Percentiles rank a stretch among this genome's conserved stretches.
Evolutionary conservation across 2,888 invertebrate genomes (phyloP).

Genomic region (Lasioglossum figueresi): DNA sequence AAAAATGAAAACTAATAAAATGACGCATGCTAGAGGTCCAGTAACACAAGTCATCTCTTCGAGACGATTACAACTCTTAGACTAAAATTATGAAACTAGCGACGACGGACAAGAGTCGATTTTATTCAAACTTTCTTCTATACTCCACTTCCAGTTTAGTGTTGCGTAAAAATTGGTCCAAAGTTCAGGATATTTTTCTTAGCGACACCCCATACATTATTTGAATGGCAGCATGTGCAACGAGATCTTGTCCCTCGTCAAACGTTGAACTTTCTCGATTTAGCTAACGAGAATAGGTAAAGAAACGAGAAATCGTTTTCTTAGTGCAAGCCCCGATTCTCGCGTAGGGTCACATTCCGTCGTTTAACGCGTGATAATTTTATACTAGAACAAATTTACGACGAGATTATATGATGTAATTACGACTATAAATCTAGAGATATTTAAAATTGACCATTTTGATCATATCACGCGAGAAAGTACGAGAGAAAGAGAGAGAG

Average conservation of each 20-base stretch:
- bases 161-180: not conserved
- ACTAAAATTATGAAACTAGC: slow-evolving; percentile 11
- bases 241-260: slow-evolving; percentile 35
- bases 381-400: slow-evolving; percentile 69
- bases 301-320: slow-evolving; percentile 40
- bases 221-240: not conserved
- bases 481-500: not conserved
- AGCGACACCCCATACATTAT: not conserved
- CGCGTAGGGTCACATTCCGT: slow-evolving; percentile 57
- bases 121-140: not conserved
- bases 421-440: slow-evolving; percentile 60
- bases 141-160: no score
- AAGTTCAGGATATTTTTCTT: not conserved
- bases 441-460: slow-evolving; percentile 71
- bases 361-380: slow-evolving; percentile 71
- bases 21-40: slow-evolving; percentile 33
- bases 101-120: slow-evolving; percentile 25
- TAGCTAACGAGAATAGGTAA: slow-evolving; percentile 28
- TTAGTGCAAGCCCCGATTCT: slow-evolving; percentile 51
- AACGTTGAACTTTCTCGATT: slow-evolving; percentile 26
- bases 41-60: slow-evolving; percentile 13
- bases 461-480: slow-evolving; percentile 74
- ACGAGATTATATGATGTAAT: slow-evolving; percentile 55
- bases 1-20: not conserved
- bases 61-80: slow-evolving; percentile 24